Base-by-base conservation (phyloP, 2,888 invertebrate species). In the Strigamia crassipes region DNA sequence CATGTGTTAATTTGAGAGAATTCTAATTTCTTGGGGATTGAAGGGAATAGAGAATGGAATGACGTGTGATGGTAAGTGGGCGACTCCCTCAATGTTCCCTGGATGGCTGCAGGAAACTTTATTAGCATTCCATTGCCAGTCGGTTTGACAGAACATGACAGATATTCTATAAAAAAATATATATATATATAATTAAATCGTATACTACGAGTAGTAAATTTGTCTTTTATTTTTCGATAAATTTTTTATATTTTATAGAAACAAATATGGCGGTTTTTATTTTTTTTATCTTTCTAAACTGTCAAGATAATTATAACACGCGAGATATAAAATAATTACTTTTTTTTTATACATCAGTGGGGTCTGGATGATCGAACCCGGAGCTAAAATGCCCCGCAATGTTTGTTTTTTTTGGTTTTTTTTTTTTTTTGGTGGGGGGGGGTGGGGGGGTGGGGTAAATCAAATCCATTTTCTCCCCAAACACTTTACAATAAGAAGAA, bases 61-160 rank as follows among this genome's bases (percentile, higher is more conserved):
- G 23, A 15, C 21, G 23, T 66, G 21, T 27, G 66, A 66, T 66
- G 27, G 8, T 27, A 66, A 66, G 66, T 66, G 66, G 66, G 66
- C 66, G 23, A 66, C 12, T 61, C 61, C n/a, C 61, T 61, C 27
- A 3, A 27, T 27, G 1, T 27, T 27, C 66, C 23, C 21, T 66
- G 15, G n/a, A 51, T n/a, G 51, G 21, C 66, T 23, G 27, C 27
- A 23, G 66, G 23, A 21, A 9, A 27, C 23, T 66, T 66, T 21
- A 66, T 66, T 66, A 66, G 66, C 66, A 66, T 66, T 66, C 66
- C 66, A 27, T 66, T 23, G 66, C 27, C 4, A 61, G 21, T 42
- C 61, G n/a, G 18, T 61, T 2, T 61, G 61, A 66, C 66, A 66
- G 66, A 27, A 66, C 10, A 27, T 21, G 66, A 66, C 23, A 66